Conservation (phyloP, 2,797 vertebrate species). For the Scomberomorus guttatus region DNA sequence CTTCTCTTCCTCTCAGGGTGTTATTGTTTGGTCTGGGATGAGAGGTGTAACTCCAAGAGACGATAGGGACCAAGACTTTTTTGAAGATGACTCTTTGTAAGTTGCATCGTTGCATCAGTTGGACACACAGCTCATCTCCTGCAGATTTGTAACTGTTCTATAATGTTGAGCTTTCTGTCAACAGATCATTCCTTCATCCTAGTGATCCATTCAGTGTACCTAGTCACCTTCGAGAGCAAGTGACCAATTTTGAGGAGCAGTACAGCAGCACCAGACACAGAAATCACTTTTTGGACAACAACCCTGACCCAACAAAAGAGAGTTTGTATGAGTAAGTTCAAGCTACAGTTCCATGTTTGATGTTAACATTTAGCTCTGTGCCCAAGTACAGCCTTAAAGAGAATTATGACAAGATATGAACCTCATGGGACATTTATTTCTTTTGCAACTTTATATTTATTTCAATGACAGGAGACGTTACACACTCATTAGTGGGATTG, state of each 20-base stretch:
- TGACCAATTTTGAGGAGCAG: slow-evolving; percentile 90
- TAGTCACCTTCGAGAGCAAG: slow-evolving; percentile 84
- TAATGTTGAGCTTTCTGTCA: slow-evolving; percentile 12
- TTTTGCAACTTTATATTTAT: too few species aligned
- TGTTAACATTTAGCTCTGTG: too few species aligned
- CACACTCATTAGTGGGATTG: too few species aligned
- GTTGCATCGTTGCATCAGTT: slow-evolving; percentile 59
- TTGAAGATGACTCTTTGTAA: slow-evolving; percentile 90
- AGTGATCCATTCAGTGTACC: slow-evolving; percentile 90
- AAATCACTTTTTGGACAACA: slow-evolving; percentile 80
- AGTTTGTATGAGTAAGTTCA: slow-evolving; percentile 90
- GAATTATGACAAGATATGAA: too few species aligned
- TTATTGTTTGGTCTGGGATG: slow-evolving; percentile 85
- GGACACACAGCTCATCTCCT: not conserved
- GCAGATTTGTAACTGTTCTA: not conserved
- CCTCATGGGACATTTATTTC: too few species aligned
- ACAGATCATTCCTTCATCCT: slow-evolving; percentile 83
- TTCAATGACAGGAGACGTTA: too few species aligned
- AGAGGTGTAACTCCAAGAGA: slow-evolving; percentile 77
- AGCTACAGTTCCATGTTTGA: not conserved
- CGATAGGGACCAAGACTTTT: slow-evolving; percentile 85
- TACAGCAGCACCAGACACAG: slow-evolving; percentile 68
- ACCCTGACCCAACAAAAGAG: slow-evolving; percentile 84
- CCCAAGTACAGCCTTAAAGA: too few species aligned
- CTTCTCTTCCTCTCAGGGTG: slow-evolving; percentile 73